Evolutionary conservation across 2,113 vertebrate genomes (phyloP).

Genomic region (Oostethus manadensis): DNA sequence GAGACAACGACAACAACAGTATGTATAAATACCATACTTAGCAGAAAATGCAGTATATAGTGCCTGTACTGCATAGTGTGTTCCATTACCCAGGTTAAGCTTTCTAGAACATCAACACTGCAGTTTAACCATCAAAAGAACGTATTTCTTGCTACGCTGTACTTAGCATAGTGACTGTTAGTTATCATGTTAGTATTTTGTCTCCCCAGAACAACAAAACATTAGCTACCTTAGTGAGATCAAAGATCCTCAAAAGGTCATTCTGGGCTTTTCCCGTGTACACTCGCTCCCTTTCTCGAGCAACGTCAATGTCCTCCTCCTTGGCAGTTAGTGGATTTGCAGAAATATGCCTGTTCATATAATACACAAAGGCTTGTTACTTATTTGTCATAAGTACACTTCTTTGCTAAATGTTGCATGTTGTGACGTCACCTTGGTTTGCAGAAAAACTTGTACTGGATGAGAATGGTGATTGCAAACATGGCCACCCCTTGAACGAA

Average conservation of each 20-base stretch:
- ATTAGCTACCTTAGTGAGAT: constrained; percentile 91
- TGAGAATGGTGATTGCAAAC: constrained; percentile 85
- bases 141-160: too few relatives aligned
- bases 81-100: too few relatives aligned
- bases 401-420: background rate
- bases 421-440: constrained; percentile 77
- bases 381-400: background rate
- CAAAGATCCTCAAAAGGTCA: constrained; percentile 86
- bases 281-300: constrained; percentile 83
- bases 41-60: too few relatives aligned
- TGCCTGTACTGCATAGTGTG: too few relatives aligned
- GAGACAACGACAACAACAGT: constrained; percentile 18
- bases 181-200: too few relatives aligned
- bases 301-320: constrained; percentile 92
- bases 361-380: constrained; percentile 7
- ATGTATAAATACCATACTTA: constrained; percentile 38
- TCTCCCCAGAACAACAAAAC: background rate
- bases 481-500: constrained; percentile 84
- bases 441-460: constrained; percentile 96
- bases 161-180: background rate
- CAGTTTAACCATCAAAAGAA: too few relatives aligned
- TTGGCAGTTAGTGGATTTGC: constrained; percentile 69
- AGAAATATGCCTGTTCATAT: constrained; percentile 71
- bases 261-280: constrained; percentile 76
- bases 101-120: too few relatives aligned